Evolutionary conservation across 2,888 invertebrate species (phyloP).

Genomic region (Aphodius granarius): DNA sequence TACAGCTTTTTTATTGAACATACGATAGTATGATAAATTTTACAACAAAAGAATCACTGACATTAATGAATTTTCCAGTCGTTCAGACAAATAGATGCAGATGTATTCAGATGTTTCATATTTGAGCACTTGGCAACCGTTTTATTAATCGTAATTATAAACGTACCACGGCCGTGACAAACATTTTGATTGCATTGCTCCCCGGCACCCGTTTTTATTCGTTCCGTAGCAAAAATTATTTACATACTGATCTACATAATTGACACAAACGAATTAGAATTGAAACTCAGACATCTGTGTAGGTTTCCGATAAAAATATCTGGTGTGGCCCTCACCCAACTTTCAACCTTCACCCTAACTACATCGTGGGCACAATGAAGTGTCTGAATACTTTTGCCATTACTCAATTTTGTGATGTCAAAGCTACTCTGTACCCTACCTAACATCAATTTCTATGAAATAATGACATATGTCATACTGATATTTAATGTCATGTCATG

Average conservation of each 20-base stretch:
- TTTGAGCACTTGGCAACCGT: neutral
- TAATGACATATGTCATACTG: too few relatives aligned
- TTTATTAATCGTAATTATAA: slow-evolving; percentile 9
- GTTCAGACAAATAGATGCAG: neutral
- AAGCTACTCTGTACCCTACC: too few relatives aligned
- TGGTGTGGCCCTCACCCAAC: too few relatives aligned
- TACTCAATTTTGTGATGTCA: too few relatives aligned
- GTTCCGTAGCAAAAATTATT: neutral
- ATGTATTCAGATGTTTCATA: slow-evolving; percentile 5
- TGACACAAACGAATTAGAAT: neutral
- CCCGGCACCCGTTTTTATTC: neutral
- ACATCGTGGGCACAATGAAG: too few relatives aligned
- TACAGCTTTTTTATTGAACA: too few relatives aligned
- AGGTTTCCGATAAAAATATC: neutral
- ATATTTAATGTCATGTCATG: too few relatives aligned
- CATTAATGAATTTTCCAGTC: neutral
- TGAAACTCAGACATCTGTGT: neutral
- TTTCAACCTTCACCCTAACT: too few relatives aligned
- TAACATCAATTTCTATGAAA: too few relatives aligned
- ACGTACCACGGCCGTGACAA: neutral
- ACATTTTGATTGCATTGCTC: neutral
- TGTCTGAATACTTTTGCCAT: too few relatives aligned
- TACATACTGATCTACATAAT: neutral
- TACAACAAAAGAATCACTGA: too few relatives aligned
- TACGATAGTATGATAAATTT: too few relatives aligned